Evolutionary conservation across 1,140 invertebrate genomes (phyloP), one percentile per base, ranked within the genome.

Genomic region (Rhagoletis pomonella): DNA sequence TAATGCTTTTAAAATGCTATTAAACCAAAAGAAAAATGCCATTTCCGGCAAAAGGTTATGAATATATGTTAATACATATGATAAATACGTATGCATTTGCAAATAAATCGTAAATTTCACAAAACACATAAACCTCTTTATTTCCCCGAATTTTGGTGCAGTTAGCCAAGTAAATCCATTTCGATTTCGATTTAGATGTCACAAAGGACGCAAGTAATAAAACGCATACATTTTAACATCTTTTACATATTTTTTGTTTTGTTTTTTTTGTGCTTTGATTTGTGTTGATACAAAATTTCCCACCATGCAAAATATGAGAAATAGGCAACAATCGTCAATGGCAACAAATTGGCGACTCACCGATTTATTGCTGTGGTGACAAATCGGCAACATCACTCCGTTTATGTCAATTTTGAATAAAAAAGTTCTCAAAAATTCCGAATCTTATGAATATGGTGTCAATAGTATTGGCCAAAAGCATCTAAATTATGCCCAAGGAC

Each of bases 1-100:
- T 73, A 73, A 73, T 73, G 17, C 14, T 47, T 73, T 73, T 47
- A 9, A 73, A 73, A 73, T 17, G 67, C 67, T 47, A 73, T 73
- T 73, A 73, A 17, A 42, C n/a, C 42, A 17, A 73, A 44, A 47
- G 0, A 42, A 47, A 7, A 73, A 73, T 42, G n/a, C 39, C 42
- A 73, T 39, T 73, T 42, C 2, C 42, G 0, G 42, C 42, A 2
- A 47, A 6, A 2, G 12, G 39, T 10, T 42, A 47, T 73, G 44
- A n/a, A 73, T 44, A 73, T 73, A 73, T 14, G 17, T 2, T 29
- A n/a, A 65, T 65, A 44, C 9, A 14, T 62, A 14, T 14, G 5
- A 62, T 62, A 62, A 12, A 62, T 62, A 62, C 17, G 4, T 62
- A n/a, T 14, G 17, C 10, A 62, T 42, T 2, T 44, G 3, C 39